phyloP scores from a whole-genome alignment of 2,113 vertebrate genomes.

The Blennius ocellaris region DNA sequence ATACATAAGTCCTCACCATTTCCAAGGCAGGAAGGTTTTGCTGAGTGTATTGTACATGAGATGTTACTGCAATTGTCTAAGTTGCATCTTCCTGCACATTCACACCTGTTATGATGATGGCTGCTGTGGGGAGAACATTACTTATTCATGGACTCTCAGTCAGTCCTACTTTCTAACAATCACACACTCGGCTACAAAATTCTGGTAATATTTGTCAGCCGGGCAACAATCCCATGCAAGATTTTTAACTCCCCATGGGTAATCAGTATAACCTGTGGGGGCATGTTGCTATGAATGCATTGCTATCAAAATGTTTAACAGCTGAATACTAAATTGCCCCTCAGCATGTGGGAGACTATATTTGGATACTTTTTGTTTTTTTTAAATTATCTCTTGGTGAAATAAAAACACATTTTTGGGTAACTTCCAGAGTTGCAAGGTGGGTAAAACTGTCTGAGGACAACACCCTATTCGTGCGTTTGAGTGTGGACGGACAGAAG shows the following conservation, averaged over 20 bases:
- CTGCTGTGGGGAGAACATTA: conserved; percentile 41
- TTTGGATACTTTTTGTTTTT: not conserved
- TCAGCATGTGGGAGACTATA: not conserved
- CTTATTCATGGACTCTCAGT: conserved; percentile 53
- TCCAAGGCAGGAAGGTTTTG: not conserved
- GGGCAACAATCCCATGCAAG: not conserved
- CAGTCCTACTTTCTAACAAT: conserved; percentile 21
- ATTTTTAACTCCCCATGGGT: conserved; percentile 22
- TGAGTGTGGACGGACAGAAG: conserved; percentile 33
- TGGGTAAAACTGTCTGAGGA: conserved; percentile 29
- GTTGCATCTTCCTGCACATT: conserved; percentile 18
- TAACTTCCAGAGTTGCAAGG: conserved; percentile 29
- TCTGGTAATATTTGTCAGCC: conserved; percentile 15
- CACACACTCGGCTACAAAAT: conserved; percentile 12
- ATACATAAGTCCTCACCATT: not conserved
- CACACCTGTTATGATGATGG: conserved; percentile 32
- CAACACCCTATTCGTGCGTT: conserved; percentile 47
- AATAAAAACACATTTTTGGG: not conserved
- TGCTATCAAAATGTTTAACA: conserved; percentile 31
- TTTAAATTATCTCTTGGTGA: not conserved
- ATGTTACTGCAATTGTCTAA: conserved; percentile 2
- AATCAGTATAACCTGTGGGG: conserved; percentile 41
- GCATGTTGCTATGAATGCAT: conserved; percentile 12
- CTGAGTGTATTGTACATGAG: not conserved
- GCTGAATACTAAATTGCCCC: conserved; percentile 25